A percentile compares a stretch with the other conserved stretches of the same genome.
Evolutionary conservation across 2,113 vertebrate genomes (phyloP).

Genomic region (Ceratotherium simum): DNA sequence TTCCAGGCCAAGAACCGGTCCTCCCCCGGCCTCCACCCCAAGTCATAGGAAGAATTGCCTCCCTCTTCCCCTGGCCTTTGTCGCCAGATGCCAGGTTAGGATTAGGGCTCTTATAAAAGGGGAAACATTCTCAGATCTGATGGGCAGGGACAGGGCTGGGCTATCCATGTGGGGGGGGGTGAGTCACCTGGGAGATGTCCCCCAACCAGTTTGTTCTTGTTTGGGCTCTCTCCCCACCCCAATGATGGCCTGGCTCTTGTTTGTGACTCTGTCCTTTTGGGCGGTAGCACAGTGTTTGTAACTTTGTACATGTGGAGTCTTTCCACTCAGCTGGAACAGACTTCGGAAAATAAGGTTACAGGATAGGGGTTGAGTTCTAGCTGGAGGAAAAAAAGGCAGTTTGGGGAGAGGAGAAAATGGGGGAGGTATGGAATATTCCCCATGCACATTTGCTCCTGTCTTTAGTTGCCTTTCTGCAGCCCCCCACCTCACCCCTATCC

Average conservation of each 20-base stretch:
- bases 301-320: not conserved
- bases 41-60: not conserved
- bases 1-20: not conserved
- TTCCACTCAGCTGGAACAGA: slow-evolving; percentile 28
- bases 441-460: not conserved
- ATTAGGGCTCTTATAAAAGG: not conserved
- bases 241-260: not conserved
- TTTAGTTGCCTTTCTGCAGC: not conserved
- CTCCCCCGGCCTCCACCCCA: not conserved
- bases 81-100: not conserved
- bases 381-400: not conserved
- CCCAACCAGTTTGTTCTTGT: slow-evolving; percentile 14
- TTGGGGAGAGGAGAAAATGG: not conserved
- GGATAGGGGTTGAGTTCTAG: not conserved
- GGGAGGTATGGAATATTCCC: not conserved
- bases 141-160: not conserved
- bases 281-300: not conserved
- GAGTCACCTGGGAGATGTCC: slow-evolving; percentile 23
- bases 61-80: slow-evolving; percentile 53
- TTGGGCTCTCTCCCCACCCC: not conserved
- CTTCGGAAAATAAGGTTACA: slow-evolving; percentile 29
- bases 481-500: not conserved
- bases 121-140: not conserved
- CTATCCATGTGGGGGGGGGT: not conserved
- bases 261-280: not conserved